These are phyloP conservation scores for Meta bourneti DNA, from an alignment of 2,888 invertebrate species.

Conservation along the genomic window DNA sequence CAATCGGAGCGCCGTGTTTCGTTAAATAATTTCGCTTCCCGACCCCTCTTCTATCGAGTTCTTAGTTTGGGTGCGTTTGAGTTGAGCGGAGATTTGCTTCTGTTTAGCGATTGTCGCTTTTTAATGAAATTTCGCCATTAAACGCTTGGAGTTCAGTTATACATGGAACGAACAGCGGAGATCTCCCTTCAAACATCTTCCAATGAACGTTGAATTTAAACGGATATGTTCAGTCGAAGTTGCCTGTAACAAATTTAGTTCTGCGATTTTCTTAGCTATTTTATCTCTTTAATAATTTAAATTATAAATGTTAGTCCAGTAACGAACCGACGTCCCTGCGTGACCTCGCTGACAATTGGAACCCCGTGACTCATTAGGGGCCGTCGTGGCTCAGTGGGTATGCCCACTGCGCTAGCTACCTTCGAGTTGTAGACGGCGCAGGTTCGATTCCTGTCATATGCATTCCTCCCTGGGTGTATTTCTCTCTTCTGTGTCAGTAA, in stretches of 20 bases:
- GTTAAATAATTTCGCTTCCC: background rate
- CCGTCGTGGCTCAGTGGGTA: too few relatives aligned
- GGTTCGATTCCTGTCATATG: too few relatives aligned
- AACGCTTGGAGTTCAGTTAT: too few relatives aligned
- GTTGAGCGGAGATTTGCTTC: background rate
- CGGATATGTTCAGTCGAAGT: too few relatives aligned
- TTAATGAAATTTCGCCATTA: background rate
- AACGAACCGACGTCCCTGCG: background rate
- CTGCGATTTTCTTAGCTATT: background rate
- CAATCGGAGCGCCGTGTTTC: constrained; percentile 23
- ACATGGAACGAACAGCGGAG: background rate
- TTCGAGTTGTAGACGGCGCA: too few relatives aligned
- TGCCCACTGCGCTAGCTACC: too few relatives aligned
- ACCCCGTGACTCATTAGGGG: too few relatives aligned
- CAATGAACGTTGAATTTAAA: background rate
- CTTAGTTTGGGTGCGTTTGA: background rate
- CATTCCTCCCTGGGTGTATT: too few relatives aligned
- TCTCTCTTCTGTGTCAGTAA: too few relatives aligned
- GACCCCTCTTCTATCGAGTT: background rate
- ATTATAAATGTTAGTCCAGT: background rate
- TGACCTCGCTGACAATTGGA: background rate
- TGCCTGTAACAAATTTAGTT: background rate
- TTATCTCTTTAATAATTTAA: background rate
- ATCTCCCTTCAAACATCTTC: background rate
- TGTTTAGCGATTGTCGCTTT: too few relatives aligned